Percentiles rank a stretch among this genome's conserved stretches.
Evolutionary conservation across 1,140 invertebrate genomes (phyloP).

Genomic region (Cryptotermes secundus): DNA sequence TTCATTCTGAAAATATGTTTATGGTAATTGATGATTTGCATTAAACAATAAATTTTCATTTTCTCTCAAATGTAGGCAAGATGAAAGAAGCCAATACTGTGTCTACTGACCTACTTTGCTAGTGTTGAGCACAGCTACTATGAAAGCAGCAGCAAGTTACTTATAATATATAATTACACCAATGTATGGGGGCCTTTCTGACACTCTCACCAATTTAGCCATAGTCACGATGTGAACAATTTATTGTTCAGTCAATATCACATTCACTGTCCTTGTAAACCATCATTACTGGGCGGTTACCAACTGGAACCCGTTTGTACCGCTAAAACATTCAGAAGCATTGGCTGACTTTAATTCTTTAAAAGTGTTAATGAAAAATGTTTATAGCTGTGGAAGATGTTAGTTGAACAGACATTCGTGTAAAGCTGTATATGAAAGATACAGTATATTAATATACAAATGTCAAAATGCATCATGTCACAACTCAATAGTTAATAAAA

Average conservation of each 20-base stretch:
- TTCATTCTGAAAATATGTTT: not conserved
- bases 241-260: constrained; percentile 20
- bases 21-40: not conserved
- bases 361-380: not conserved
- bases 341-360: not conserved
- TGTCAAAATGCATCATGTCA: constrained; percentile 8
- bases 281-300: constrained; percentile 26
- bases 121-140: not conserved
- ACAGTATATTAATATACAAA: not conserved
- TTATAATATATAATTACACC: not conserved
- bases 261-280: constrained; percentile 1
- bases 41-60: not conserved
- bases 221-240: not conserved
- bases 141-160: not conserved
- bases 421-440: not conserved
- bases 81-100: not conserved
- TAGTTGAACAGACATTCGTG: not conserved
- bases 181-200: not conserved
- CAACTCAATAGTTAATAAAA: not conserved
- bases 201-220: constrained; percentile 4
- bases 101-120: not conserved
- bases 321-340: constrained; percentile 22
- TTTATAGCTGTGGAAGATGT: not conserved
- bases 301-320: constrained; percentile 23
- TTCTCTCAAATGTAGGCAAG: not conserved